phyloP scores from a whole-genome alignment of 2,888 invertebrate species.

The Cataglyphis cursor region DNA sequence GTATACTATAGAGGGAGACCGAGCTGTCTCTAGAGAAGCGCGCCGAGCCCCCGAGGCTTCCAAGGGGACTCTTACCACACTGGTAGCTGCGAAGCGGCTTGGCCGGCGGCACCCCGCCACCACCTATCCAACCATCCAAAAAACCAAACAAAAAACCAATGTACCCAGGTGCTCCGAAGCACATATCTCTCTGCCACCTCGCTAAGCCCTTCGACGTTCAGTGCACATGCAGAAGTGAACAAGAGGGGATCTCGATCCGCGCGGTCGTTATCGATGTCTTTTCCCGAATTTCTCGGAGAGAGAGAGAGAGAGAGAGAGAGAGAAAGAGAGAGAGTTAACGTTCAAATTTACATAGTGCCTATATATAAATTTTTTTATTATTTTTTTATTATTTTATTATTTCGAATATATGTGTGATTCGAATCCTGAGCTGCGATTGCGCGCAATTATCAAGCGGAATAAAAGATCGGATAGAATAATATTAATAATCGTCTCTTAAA shows the following conservation, averaged over 20 bases:
- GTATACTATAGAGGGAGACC: slow-evolving; percentile 88
- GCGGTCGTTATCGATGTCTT: slow-evolving; percentile 5
- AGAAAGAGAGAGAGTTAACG: neutral
- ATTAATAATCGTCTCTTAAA: neutral
- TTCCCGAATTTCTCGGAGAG: neutral
- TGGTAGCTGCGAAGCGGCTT: slow-evolving; percentile 89
- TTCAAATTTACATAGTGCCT: neutral
- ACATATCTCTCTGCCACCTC: slow-evolving; percentile 36
- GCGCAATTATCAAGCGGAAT: neutral
- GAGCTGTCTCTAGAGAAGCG: slow-evolving; percentile 86
- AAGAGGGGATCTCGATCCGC: slow-evolving; percentile 17
- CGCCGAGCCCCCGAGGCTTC: slow-evolving; percentile 85
- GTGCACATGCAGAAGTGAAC: slow-evolving; percentile 54
- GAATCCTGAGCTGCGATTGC: neutral
- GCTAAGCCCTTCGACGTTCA: slow-evolving; percentile 52
- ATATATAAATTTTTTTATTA: neutral
- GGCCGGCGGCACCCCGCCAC: slow-evolving; percentile 88
- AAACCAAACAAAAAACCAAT: slow-evolving; percentile 81
- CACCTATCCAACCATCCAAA: slow-evolving; percentile 85
- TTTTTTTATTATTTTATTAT: no score
- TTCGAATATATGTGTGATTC: neutral
- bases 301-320: neutral
- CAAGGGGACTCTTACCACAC: slow-evolving; percentile 87
- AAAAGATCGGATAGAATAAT: neutral
- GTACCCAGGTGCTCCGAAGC: slow-evolving; percentile 71